These are phyloP conservation scores for Carlito syrichta DNA, from an alignment of 2,113 vertebrate species.

Conservation along the genomic window DNA sequence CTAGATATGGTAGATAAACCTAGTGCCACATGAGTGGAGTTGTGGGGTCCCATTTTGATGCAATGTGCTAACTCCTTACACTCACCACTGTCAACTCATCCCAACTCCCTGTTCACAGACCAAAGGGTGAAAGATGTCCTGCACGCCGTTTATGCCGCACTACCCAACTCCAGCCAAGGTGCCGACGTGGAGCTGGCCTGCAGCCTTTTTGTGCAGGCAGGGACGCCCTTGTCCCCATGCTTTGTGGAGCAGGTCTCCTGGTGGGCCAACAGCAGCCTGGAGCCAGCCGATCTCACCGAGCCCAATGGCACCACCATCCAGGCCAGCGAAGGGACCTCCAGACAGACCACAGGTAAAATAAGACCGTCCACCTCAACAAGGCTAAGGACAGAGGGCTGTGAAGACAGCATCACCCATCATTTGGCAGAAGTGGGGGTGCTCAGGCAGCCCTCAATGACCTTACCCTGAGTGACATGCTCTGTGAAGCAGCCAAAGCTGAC, in stretches of 20 bases:
- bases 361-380: neutral
- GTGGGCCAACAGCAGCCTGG: conserved; percentile 88
- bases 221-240: conserved; percentile 77
- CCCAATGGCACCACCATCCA: conserved; percentile 68
- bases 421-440: neutral
- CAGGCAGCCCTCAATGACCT: neutral
- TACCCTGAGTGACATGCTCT: neutral
- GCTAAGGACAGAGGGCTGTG: neutral
- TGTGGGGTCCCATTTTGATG: neutral
- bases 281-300: conserved; percentile 70
- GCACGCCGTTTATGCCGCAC: conserved; percentile 50
- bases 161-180: conserved; percentile 76
- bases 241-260: conserved; percentile 78
- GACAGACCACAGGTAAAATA: conserved; percentile 72
- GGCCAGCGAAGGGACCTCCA: conserved; percentile 42
- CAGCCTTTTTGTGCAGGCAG: conserved; percentile 82
- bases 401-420: neutral
- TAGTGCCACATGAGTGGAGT: neutral
- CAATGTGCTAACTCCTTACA: neutral
- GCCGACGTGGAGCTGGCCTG: conserved; percentile 83
- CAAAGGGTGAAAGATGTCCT: conserved; percentile 82
- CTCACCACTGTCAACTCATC: neutral
- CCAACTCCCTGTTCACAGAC: conserved; percentile 76
- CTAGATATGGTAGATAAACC: neutral
- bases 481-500: neutral